Evolutionary conservation across 2,888 invertebrate species (phyloP), one percentile per base, ranked within the genome.

Genomic region (Apotomis capreana): DNA sequence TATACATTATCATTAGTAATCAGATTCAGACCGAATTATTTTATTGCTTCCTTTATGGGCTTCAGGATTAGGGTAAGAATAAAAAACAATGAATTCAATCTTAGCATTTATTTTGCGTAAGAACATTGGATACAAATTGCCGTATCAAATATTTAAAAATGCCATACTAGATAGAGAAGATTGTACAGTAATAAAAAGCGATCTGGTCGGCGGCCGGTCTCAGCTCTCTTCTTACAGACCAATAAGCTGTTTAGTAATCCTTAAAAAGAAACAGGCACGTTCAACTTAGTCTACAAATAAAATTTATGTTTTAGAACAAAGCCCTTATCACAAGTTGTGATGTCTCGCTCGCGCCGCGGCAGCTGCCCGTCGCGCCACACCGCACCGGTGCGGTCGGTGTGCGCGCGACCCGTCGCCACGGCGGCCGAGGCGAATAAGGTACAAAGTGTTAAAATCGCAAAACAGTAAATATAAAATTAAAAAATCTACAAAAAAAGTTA

Each of bases 101-200:
- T 86, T 89, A 89, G 82, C 83, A 84, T 91, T 90, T 91, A 90
- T 89, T 92, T 86, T 89, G 85, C 89, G 85, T 89, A 91, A 89
- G 89, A 91, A 88, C 85, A 85, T 87, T 87, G 86, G 88, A 90
- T 91, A 92, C 90, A 90, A 91, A 90, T 87, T 79, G 86, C 87
- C 87, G 89, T 91, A 92, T 91, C 90, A 91, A 92, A 92, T 88
- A 81, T 89, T 88, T 81, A 86, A 89, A 91, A 91, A 91, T 89
- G 88, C 87, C 85, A 87, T 80, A 84, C 84, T 87, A 87, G 81
- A 83, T 87, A 87, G 81, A 83, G 82, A 85, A 87, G 88, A 87
- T 89, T 90, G 89, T 92, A 92, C 90, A 91, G 81, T 84, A 82
- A 80, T 86, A 87, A 87, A 87, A 87, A 88, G 86, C 81, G 78